Evolutionary conservation across 2,888 invertebrate genomes (phyloP).

Genomic region (Aplocera efformata): DNA sequence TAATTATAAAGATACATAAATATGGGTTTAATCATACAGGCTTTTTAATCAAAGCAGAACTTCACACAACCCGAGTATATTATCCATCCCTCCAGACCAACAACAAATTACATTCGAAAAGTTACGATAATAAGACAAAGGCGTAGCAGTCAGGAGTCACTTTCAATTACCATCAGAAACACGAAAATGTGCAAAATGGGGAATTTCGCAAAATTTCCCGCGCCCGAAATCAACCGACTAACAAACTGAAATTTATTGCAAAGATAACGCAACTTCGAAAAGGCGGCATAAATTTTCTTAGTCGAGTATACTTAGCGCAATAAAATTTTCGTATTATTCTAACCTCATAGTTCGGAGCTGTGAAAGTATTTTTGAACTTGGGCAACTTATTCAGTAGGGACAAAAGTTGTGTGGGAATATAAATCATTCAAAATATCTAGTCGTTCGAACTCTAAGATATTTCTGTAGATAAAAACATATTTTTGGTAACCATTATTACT

Average conservation of each 20-base stretch:
- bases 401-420: too few species aligned
- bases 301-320: conserved; percentile 34
- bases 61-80: neutral
- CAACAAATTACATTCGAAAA: conserved; percentile 40
- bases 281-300: conserved; percentile 62
- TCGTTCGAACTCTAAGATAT: too few species aligned
- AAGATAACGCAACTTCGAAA: conserved; percentile 66
- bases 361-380: too few species aligned
- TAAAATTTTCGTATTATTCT: conserved; percentile 8
- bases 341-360: conserved; percentile 3
- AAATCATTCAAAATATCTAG: too few species aligned
- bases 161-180: conserved; percentile 52
- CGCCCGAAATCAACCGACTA: conserved; percentile 42
- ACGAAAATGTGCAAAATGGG: conserved; percentile 41
- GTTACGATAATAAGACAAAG: conserved; percentile 35
- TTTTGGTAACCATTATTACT: too few species aligned
- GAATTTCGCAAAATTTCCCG: conserved; percentile 31
- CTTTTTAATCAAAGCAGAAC: too few species aligned
- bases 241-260: conserved; percentile 67
- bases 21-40: too few species aligned
- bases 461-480: too few species aligned
- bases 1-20: too few species aligned
- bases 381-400: too few species aligned
- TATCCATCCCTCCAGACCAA: conserved; percentile 12
- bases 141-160: conserved; percentile 38